Evolutionary conservation across 1,140 invertebrate species (phyloP).

Genomic region (Tetramorium simillimum): DNA sequence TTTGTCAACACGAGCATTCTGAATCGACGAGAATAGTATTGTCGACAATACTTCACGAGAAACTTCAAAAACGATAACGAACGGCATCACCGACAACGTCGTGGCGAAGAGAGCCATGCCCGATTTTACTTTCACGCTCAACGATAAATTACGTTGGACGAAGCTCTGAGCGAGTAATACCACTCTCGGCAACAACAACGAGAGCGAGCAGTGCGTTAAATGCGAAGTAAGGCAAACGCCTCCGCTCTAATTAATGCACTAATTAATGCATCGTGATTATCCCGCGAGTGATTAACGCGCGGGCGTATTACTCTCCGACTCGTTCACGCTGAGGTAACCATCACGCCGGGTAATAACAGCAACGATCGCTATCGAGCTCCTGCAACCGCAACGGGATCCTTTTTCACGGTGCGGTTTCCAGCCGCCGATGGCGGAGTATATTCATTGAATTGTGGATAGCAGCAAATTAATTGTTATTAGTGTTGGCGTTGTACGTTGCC

Average conservation of each 20-base stretch:
- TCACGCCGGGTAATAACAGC: slow-evolving; percentile 21
- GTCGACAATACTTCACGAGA: background rate
- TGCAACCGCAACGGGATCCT: slow-evolving; percentile 47
- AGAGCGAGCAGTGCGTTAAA: slow-evolving; percentile 7
- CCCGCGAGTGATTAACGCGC: slow-evolving; percentile 33
- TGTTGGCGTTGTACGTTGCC: background rate
- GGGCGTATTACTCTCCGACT: slow-evolving; percentile 3
- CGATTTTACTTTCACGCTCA: slow-evolving; percentile 48
- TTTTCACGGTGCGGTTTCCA: slow-evolving; percentile 18
- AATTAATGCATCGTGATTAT: slow-evolving; percentile 50
- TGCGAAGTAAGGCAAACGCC: slow-evolving; percentile 8
- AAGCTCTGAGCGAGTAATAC: background rate
- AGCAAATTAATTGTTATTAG: slow-evolving; percentile 57
- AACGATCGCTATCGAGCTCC: slow-evolving; percentile 31
- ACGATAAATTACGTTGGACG: slow-evolving; percentile 12
- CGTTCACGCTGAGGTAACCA: slow-evolving; percentile 13
- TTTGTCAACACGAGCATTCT: background rate
- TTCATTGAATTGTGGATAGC: slow-evolving; percentile 54
- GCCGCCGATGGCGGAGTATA: background rate
- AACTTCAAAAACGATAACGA: background rate
- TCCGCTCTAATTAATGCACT: slow-evolving; percentile 50
- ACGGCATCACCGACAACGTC: background rate
- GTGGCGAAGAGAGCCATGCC: background rate
- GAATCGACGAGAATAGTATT: background rate
- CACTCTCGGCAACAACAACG: background rate